Evolutionary conservation across 2,113 vertebrate genomes (phyloP), one percentile per base, ranked within the genome.

Genomic region (Pagrus major): DNA sequence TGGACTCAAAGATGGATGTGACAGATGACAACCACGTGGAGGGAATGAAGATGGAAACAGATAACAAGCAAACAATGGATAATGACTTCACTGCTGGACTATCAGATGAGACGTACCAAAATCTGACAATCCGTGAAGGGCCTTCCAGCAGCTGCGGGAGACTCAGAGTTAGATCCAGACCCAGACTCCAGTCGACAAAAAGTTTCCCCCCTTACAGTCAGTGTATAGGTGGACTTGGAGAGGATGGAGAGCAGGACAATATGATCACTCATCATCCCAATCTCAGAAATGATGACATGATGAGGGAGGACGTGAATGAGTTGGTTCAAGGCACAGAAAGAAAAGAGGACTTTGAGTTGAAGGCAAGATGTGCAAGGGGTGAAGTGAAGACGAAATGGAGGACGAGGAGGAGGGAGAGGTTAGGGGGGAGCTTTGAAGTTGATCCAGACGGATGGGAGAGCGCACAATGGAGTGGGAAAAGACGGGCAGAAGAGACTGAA

Each of bases 141-240:
- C 55, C 44, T 5, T 77, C 70, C 16, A 69, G 58, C 65, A 78
- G 75, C 70, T 59, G 42, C 64, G 72, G 16, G 18, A 25, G 18
- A 12, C 20, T 41, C 41, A 55, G 42, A 70, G 6, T 5, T 25
- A 84, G 20, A 68, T 73, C 84, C 56, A 91, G 85, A 77, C 88
- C 86, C 69, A 89, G 5, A 46, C 79, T 93, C n/a, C 65, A 65
- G 27, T 69, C 75, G 0, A 92, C 86, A n/a, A 89, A 89, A 76
- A 93, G 92, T 31, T 92, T 91, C 70, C 92, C 92, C 14, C 92
- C 92, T 58, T 92, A 91, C 81, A 91, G 59, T 55, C 86, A 88
- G 74, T 84, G 85, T 35, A 84, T 92, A 11, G 89, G 92, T 59
- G 91, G 89, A 78, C 84, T 91, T 0, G 89, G 89, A 54, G 84